Conservation (phyloP, 2,888 invertebrate species). For the Pristionchus mayeri region DNA sequence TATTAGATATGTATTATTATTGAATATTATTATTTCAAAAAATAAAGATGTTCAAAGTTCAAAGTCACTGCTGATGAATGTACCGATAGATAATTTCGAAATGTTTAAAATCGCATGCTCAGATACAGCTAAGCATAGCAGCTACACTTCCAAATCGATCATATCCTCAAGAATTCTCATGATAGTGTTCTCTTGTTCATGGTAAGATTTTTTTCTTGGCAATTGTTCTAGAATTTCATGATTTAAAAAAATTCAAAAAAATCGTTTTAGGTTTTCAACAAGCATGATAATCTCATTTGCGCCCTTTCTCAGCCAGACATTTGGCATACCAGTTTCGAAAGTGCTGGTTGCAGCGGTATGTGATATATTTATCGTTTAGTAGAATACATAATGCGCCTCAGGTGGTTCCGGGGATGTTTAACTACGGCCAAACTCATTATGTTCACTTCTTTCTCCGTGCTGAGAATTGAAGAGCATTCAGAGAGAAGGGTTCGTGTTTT, state of each 20-base stretch:
- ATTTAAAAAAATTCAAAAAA: background rate
- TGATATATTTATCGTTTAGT: background rate
- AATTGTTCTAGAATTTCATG: no score
- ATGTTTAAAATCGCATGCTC: no score
- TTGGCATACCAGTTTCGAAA: background rate
- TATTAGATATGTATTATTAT: no score
- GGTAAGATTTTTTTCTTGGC: background rate
- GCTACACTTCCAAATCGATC: background rate
- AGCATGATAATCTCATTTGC: background rate
- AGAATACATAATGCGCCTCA: background rate
- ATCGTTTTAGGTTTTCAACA: background rate
- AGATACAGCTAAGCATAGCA: no score
- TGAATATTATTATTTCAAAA: no score
- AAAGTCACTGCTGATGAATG: no score
- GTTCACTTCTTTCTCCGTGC: background rate
- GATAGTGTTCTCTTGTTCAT: conserved; percentile 20
- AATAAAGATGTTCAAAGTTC: no score
- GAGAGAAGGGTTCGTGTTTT: no score
- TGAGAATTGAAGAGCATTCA: no score
- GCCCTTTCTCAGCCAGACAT: background rate
- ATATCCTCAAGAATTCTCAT: background rate
- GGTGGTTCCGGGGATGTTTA: background rate
- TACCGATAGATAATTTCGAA: no score
- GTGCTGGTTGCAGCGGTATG: background rate
- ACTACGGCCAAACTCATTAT: background rate